phyloP scores from a whole-genome alignment of 1,140 invertebrate genomes.

The Drosophila erecta region DNA sequence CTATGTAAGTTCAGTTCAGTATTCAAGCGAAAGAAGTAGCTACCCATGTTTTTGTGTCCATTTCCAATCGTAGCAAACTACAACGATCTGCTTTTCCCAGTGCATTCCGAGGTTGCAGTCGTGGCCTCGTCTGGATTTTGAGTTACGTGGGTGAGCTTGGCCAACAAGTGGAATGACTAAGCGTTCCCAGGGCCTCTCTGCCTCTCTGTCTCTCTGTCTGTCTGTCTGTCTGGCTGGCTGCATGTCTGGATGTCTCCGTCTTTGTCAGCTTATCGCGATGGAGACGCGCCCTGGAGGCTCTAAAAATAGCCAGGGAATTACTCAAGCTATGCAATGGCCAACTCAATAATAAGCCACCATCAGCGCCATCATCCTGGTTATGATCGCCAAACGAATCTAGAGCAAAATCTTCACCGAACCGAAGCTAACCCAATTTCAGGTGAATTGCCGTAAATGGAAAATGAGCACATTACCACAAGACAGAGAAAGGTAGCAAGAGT shows the following conservation, averaged over 20 bases:
- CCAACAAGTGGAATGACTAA: constrained; percentile 81
- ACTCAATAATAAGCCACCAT: constrained; percentile 46
- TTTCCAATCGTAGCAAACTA: no score
- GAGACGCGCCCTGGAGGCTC: constrained; percentile 67
- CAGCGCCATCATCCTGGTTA: constrained; percentile 37
- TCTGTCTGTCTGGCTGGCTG: constrained; percentile 6
- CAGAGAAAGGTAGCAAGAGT: constrained; percentile 20
- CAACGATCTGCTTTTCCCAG: background rate
- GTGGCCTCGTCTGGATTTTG: constrained; percentile 56
- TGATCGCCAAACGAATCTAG: constrained; percentile 52
- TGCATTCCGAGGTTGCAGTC: constrained; percentile 53
- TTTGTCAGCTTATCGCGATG: constrained; percentile 65
- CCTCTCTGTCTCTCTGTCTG: constrained; percentile 6
- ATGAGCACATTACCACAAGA: constrained; percentile 75
- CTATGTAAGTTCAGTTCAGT: background rate
- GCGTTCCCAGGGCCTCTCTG: constrained; percentile 40
- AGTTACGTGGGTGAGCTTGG: constrained; percentile 79
- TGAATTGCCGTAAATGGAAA: constrained; percentile 69
- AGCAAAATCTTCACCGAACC: constrained; percentile 68
- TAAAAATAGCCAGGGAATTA: constrained; percentile 66
- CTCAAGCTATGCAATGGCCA: constrained; percentile 31
- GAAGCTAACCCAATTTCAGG: constrained; percentile 74
- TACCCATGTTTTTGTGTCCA: no score
- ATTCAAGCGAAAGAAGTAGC: no score
- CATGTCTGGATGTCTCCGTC: constrained; percentile 9